Conservation (phyloP, 2,113 vertebrate species). For the Myotis lucifugus region DNA sequence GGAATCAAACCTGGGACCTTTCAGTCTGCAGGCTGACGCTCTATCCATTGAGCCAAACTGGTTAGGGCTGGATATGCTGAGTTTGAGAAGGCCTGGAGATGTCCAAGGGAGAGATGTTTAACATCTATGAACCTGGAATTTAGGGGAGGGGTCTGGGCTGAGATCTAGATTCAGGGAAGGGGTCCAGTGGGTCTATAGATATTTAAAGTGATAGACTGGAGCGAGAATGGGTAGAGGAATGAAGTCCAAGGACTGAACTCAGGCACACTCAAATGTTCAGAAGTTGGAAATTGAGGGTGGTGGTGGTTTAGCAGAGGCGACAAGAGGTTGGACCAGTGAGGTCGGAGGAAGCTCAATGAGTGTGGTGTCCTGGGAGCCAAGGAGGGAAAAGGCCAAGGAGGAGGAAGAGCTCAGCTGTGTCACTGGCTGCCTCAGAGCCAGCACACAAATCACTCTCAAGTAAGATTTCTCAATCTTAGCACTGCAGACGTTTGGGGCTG, state of each 20-base stretch:
- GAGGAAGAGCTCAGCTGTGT: background rate
- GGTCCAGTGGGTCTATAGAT: background rate
- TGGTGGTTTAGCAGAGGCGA: background rate
- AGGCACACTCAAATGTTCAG: fast-evolving
- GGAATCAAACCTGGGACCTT: no score
- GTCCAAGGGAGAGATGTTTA: background rate
- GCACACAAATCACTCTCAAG: fast-evolving
- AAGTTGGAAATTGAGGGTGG: background rate
- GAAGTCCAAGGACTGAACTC: background rate
- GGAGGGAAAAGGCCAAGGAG: no score
- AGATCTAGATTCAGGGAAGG: background rate
- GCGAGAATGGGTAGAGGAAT: background rate
- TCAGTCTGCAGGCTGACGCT: no score
- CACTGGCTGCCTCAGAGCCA: fast-evolving
- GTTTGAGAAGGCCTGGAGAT: background rate
- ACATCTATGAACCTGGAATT: background rate
- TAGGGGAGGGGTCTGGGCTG: background rate
- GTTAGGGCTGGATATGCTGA: no score
- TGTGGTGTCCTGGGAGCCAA: background rate
- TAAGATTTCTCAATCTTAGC: background rate
- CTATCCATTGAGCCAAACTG: no score
- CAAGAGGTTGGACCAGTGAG: background rate
- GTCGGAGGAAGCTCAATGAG: background rate
- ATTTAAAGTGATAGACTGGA: background rate
- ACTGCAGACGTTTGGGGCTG: fast-evolving